A percentile compares a stretch with the other conserved stretches of the same genome.
These are phyloP conservation scores for Sitophilus oryzae DNA, from an alignment of 1,140 invertebrate genomes.

Conservation along the genomic window DNA sequence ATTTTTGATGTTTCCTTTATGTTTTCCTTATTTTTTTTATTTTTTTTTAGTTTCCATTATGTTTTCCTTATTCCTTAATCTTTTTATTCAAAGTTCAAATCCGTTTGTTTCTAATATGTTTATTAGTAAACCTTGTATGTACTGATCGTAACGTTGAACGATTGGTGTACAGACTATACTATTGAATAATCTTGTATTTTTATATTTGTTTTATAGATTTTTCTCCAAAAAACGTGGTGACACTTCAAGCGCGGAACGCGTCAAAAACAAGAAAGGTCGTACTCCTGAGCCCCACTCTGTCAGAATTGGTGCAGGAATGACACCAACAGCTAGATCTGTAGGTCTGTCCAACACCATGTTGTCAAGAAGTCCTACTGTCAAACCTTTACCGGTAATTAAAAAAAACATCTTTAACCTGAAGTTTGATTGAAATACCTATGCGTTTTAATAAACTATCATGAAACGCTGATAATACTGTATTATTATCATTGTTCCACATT, in stretches of 20 bases:
- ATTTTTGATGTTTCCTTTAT: too few species aligned
- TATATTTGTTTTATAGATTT: conserved; percentile 66
- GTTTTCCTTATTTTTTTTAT: too few species aligned
- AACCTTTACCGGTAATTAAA: conserved; percentile 50
- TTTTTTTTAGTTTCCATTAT: too few species aligned
- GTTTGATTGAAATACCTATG: conserved; percentile 6
- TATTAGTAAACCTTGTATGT: too few species aligned
- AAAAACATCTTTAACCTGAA: neutral
- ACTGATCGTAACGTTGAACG: too few species aligned
- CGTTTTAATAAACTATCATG: neutral
- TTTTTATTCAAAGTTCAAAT: too few species aligned
- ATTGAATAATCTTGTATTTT: too few species aligned
- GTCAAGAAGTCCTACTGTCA: conserved; percentile 49
- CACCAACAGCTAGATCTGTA: conserved; percentile 24
- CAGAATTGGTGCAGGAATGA: conserved; percentile 34
- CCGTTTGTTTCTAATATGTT: too few species aligned
- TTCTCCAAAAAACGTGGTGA: conserved; percentile 72
- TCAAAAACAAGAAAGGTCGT: conserved; percentile 54
- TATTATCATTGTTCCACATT: neutral
- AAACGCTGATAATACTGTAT: neutral
- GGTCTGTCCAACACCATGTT: conserved; percentile 33
- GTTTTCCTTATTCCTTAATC: too few species aligned
- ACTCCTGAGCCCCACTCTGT: conserved; percentile 62
- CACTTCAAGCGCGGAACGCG: conserved; percentile 55
- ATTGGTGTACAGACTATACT: too few species aligned